Evolutionary conservation across 1,140 invertebrate species (phyloP), one percentile per base, ranked within the genome.

Genomic region (Drosophila seguyi): DNA sequence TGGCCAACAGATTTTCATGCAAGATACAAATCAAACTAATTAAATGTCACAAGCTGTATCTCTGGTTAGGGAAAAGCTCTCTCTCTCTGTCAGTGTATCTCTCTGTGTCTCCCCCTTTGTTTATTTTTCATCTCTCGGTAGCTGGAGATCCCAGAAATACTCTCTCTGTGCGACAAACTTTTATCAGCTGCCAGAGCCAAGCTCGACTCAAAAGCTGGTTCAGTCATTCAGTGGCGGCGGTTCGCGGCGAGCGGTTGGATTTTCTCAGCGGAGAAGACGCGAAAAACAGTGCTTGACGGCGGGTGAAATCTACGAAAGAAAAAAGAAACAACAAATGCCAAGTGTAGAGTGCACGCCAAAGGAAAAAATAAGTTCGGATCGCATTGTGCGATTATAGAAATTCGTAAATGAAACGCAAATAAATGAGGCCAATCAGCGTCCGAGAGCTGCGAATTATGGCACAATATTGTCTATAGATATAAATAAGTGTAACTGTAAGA

Each of bases 221-320:
- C 42, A 58, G 58, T 41, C 44, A 41, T 50, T 86, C 69, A 65
- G 56, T 63, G 76, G 50, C 65, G 68, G 80, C 65, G 80, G 44
- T 69, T 90, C 55, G 65, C 58, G 68, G 48, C 50, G 73, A 84
- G 77, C 77, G 62, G 84, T 90, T 84, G 68, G 41, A 29, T 65
- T 67, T 38, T 22, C 57, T 71, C 56, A 27, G 50, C 39, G 58
- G 75, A 55, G 42, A 39, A 59, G 39, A 62, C 74, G 65, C 53
- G 72, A 66, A 56, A n/a, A 42, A 27, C 45, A 59, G 74, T 60
- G 60, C 45, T 14, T 13, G 16, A 16, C n/a, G 66, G 82, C 85
- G 80, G 84, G 84, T 88, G 84, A 88, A 88, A 88, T 88, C 84
- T 80, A 84, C 80, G 65, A 66, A 81, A 52, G 44, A 29, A 74